These are phyloP conservation scores for Limnodromus scolopaceus DNA, from an alignment of 2,797 vertebrate genomes.

Conservation along the genomic window DNA sequence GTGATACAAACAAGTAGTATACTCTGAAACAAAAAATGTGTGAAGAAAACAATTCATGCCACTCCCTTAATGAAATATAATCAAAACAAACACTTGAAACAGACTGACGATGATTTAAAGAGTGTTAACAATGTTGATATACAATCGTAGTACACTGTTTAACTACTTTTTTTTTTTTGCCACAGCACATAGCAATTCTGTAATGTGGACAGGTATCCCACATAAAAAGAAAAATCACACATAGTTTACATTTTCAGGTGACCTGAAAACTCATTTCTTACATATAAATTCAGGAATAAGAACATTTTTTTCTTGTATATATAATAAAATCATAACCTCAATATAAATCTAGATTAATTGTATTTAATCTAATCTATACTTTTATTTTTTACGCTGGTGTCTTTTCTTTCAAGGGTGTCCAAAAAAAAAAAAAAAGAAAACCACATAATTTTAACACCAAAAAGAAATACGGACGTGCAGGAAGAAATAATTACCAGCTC, in stretches of 20 bases:
- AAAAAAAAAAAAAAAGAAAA: neutral
- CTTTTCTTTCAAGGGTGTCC: neutral
- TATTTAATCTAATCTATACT: neutral
- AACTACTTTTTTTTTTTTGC: neutral
- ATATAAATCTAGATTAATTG: neutral
- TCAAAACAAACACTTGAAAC: neutral
- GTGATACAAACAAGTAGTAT: neutral
- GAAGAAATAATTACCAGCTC: neutral
- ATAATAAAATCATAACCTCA: neutral
- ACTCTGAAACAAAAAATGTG: neutral
- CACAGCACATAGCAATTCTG: neutral
- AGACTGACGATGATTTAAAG: neutral
- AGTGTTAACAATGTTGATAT: neutral
- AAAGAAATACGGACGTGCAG: neutral
- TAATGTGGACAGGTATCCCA: rapidly evolving
- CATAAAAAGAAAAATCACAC: neutral
- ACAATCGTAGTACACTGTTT: neutral
- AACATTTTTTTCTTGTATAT: neutral
- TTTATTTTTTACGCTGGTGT: neutral
- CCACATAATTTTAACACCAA: neutral
- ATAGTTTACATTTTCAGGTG: neutral
- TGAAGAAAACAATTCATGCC: neutral
- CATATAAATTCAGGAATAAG: neutral
- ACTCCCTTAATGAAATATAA: neutral
- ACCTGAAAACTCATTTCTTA: neutral